Conservation (phyloP, 2,113 vertebrate species). For the Anarhynchus alexandrinus region DNA sequence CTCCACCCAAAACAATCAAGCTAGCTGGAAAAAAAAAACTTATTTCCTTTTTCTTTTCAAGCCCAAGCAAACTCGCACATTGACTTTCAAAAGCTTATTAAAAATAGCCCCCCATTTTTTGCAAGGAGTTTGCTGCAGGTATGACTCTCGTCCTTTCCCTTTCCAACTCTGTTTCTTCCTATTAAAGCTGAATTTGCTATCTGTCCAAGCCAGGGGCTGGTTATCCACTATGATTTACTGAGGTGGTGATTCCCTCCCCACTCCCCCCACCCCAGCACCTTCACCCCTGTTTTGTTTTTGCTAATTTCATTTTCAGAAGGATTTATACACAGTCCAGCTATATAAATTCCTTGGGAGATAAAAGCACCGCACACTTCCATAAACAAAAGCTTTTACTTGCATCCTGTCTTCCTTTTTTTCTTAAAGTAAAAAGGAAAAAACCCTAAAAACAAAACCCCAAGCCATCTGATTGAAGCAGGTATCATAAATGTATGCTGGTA, state of each 20-base stretch:
- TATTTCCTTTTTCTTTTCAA: slow-evolving; percentile 65
- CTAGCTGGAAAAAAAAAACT: slow-evolving; percentile 57
- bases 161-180: not conserved
- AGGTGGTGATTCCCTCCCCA: not conserved
- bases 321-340: slow-evolving; percentile 48
- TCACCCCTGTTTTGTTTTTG: slow-evolving; percentile 45
- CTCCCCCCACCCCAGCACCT: not conserved
- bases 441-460: slow-evolving; percentile 28
- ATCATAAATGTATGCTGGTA: not conserved
- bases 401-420: slow-evolving; percentile 26
- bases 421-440: slow-evolving; percentile 17
- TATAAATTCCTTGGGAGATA: slow-evolving; percentile 48
- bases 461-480: slow-evolving; percentile 34
- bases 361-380: slow-evolving; percentile 30
- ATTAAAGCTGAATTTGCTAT: slow-evolving; percentile 54
- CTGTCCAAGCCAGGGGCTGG: slow-evolving; percentile 33
- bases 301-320: slow-evolving; percentile 63
- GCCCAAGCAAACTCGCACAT: slow-evolving; percentile 40
- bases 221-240: slow-evolving; percentile 50
- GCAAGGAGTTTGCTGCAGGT: slow-evolving; percentile 28
- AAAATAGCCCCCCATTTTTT: slow-evolving; percentile 8
- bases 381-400: slow-evolving; percentile 52
- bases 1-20: slow-evolving; percentile 65
- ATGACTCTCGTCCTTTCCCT: not conserved
- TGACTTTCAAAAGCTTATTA: slow-evolving; percentile 27